phyloP scores from a whole-genome alignment of 2,888 invertebrate genomes.

The Hydraecia micacea region DNA sequence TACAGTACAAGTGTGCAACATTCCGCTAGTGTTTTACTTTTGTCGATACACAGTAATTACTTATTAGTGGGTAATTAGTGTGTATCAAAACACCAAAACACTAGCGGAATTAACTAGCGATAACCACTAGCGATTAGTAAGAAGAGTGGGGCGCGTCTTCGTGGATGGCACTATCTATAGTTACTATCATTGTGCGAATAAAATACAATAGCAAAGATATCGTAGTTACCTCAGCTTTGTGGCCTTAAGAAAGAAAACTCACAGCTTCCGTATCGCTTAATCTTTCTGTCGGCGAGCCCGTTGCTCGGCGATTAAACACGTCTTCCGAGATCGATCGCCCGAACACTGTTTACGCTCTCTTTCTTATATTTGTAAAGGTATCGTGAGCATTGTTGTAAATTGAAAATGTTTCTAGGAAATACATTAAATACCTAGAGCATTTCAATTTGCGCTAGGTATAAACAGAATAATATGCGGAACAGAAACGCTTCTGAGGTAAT shows the following conservation, averaged over 20 bases:
- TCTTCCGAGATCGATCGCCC: slow-evolving; percentile 75
- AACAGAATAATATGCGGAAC: not conserved
- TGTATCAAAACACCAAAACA: too few relatives aligned
- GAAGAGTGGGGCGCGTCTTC: too few relatives aligned
- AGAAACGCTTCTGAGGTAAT: not conserved
- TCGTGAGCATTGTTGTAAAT: slow-evolving; percentile 51
- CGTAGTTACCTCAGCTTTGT: slow-evolving; percentile 61
- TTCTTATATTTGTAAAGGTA: slow-evolving; percentile 64
- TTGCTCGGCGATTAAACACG: slow-evolving; percentile 81
- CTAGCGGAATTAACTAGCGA: too few relatives aligned
- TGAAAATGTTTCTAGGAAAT: slow-evolving; percentile 33
- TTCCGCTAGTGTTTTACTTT: too few relatives aligned
- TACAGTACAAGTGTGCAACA: too few relatives aligned
- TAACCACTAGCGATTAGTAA: too few relatives aligned
- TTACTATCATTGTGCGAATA: slow-evolving; percentile 35
- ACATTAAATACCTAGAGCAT: slow-evolving; percentile 1
- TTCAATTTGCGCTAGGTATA: not conserved
- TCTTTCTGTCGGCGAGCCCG: slow-evolving; percentile 72
- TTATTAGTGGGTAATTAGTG: too few relatives aligned
- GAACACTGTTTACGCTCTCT: slow-evolving; percentile 65
- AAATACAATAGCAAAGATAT: slow-evolving; percentile 55
- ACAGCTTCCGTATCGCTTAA: slow-evolving; percentile 77
- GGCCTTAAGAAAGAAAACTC: slow-evolving; percentile 65
- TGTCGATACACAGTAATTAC: too few relatives aligned
- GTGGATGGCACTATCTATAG: not conserved